Evolutionary conservation across 2,888 invertebrate species (phyloP).

Genomic region (Acleris holmiana): DNA sequence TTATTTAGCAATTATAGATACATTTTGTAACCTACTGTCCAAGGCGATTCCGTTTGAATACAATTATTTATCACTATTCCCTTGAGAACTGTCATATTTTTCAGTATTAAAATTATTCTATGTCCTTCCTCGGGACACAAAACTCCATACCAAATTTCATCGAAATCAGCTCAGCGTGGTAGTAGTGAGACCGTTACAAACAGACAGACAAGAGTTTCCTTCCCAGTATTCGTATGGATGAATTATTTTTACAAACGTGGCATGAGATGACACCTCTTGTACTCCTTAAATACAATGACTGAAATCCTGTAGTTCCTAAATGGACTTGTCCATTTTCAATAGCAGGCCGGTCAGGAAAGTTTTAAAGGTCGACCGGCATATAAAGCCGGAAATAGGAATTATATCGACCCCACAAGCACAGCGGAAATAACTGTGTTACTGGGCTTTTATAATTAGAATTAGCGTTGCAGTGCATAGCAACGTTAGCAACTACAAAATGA

Average conservation of each 20-base stretch:
- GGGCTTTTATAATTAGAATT: constrained; percentile 13
- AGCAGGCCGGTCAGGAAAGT: background rate
- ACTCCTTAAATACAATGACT: background rate
- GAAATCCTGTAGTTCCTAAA: background rate
- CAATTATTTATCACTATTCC: too few species aligned
- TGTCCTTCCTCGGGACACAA: background rate
- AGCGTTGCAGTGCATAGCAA: background rate
- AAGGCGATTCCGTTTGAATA: too few species aligned
- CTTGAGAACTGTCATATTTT: background rate
- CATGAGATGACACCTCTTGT: too few species aligned
- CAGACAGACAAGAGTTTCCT: background rate
- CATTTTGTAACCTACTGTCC: too few species aligned
- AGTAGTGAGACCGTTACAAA: background rate
- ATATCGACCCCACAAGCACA: background rate
- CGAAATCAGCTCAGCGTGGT: background rate
- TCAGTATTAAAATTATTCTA: background rate
- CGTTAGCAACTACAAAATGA: too few species aligned
- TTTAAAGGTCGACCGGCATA: background rate
- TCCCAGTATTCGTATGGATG: too few species aligned
- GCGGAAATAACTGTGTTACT: background rate
- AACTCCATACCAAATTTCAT: constrained; percentile 1
- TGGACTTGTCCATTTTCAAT: background rate
- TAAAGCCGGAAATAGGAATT: background rate
- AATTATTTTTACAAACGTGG: background rate
- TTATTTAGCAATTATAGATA: too few species aligned